These are phyloP conservation scores for Poeciliopsis occidentalis DNA, from an alignment of 2,113 vertebrate species.

Conservation along the genomic window DNA sequence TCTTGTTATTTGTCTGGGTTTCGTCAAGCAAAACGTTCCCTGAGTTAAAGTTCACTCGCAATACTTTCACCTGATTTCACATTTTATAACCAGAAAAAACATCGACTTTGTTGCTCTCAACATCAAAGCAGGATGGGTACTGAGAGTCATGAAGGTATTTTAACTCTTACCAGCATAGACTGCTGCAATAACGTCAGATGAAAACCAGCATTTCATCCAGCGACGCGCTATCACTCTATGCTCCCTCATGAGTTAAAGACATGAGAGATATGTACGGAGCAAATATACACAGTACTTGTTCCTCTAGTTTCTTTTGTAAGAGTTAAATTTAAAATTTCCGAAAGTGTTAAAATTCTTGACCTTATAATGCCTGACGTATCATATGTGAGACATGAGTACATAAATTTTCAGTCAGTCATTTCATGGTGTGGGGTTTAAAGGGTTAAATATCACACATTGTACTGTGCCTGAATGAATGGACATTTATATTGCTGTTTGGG, in stretches of 20 bases:
- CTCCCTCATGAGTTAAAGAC: not conserved
- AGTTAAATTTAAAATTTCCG: not conserved
- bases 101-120: not conserved
- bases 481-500: no score
- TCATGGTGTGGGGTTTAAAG: no score
- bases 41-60: not conserved
- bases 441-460: no score
- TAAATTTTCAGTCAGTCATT: no score
- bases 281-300: not conserved
- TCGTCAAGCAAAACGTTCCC: constrained; percentile 17
- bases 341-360: no score
- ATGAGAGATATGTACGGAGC: not conserved
- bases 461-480: no score
- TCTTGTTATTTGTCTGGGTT: constrained; percentile 21
- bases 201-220: not conserved
- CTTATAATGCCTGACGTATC: no score
- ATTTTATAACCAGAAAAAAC: constrained; percentile 7
- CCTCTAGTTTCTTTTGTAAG: not conserved
- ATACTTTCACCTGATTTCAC: not conserved
- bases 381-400: no score
- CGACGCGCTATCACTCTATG: not conserved
- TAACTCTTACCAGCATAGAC: not conserved
- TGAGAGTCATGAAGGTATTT: not conserved
- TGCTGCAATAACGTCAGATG: not conserved
- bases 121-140: not conserved